Base-by-base conservation (phyloP, 2,888 invertebrate species). In the Empis stercorea region DNA sequence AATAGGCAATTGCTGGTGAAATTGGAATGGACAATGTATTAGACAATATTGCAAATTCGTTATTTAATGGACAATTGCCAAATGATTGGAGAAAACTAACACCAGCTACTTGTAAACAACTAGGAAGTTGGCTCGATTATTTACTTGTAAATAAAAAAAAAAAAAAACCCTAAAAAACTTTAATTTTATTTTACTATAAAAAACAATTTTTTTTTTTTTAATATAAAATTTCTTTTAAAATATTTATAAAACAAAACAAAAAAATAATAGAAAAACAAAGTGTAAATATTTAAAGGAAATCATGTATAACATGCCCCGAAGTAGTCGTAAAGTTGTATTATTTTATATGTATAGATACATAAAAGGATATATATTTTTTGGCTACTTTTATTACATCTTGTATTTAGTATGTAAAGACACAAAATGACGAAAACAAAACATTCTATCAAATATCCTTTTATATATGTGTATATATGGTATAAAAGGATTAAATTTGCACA, bases 61-160 rank as follows among this genome's bases (percentile, higher is more conserved):
- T 94, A 56, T 91, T 81, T 71, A 92, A 92, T 67, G 92, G 92
- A 5, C 80, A 81, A 57, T 71, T 94, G 58, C 93, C 94, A 10
- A 62, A 63, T 17, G 79, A 79, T 52, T 94, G 94, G 94, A 74
- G 84, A 16, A 74, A 75, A 52, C 71, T 92, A 41, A 84, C 89
- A 6, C 93, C 94, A 7, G 84, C 78, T 51, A 92, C 92, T 1
- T 82, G 84, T 61, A 94, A 93, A 67, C 81, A 75, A 48, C 74
- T 94, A 2, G 89, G 85, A 7, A 81, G 82, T 23, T 94, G 94
- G 94, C 84, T 94, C 76, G 81, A 84, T 47, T 89, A 92, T 68
- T 88, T 92, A 61, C 58, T 63, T 61, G 68, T 69, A 52, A 54
- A 52, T 50, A 36, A 10, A 36, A 14, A 38, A 20, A n/a, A n/a